Evolutionary conservation across 1,140 invertebrate species (phyloP).

Genomic region (Stegodyphus mimosarum): DNA sequence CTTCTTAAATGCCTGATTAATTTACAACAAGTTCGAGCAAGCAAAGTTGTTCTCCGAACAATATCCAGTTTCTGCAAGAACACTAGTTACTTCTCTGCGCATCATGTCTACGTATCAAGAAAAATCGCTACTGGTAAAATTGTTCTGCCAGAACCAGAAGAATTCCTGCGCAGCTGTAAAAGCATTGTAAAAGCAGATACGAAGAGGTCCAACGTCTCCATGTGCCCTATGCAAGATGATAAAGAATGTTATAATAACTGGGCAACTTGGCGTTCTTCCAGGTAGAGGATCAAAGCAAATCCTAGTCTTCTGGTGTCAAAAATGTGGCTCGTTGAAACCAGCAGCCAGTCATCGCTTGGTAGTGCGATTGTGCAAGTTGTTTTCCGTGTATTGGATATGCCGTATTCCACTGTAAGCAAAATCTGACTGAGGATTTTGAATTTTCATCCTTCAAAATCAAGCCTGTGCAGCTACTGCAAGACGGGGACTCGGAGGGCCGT

Average conservation of each 20-base stretch:
- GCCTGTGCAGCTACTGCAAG: background rate
- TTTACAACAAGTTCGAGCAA: no score
- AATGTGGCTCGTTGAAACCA: conserved; percentile 9
- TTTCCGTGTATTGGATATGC: background rate
- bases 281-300: conserved; percentile 1
- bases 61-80: no score
- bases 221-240: background rate
- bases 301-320: conserved; percentile 2
- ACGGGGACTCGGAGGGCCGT: background rate
- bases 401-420: conserved; percentile 6
- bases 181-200: background rate
- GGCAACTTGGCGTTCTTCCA: conserved; percentile 7
- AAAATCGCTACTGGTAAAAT: no score
- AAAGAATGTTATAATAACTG: background rate
- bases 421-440: background rate
- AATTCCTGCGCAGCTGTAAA: no score
- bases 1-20: no score
- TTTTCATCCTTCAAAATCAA: conserved; percentile 3
- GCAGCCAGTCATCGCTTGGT: background rate
- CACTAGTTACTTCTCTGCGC: no score
- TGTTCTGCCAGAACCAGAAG: no score
- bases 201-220: background rate
- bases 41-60: no score
- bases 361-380: background rate
- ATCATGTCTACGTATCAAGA: no score